phyloP scores from a whole-genome alignment of 2,797 vertebrate species.

The Choloepus didactylus region DNA sequence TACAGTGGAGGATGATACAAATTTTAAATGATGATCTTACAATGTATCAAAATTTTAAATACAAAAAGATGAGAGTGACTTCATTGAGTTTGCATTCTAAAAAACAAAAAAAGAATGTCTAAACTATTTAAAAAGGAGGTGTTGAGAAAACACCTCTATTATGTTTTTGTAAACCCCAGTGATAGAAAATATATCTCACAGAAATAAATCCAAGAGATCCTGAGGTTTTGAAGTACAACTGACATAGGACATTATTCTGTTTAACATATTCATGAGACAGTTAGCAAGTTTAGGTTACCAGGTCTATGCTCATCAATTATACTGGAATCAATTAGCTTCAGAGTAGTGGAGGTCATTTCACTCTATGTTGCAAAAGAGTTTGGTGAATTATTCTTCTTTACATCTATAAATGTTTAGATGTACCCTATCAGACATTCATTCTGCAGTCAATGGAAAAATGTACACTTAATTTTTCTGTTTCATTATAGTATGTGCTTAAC shows the following conservation, averaged over 20 bases:
- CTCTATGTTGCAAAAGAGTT: background rate
- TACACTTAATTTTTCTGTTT: background rate
- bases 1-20: background rate
- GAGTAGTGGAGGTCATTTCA: background rate
- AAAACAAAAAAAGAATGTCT: background rate
- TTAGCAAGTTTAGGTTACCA: background rate
- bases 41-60: background rate
- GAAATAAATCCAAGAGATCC: background rate
- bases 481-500: background rate
- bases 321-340: background rate
- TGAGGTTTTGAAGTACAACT: background rate
- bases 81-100: background rate
- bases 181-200: constrained; percentile 10
- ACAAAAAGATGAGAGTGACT: background rate
- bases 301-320: background rate
- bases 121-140: constrained; percentile 2
- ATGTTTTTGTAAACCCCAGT: background rate
- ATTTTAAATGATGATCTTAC: background rate
- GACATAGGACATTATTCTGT: background rate
- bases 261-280: background rate
- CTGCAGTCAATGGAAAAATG: background rate
- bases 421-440: background rate
- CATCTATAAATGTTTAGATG: background rate
- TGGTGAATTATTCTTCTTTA: background rate
- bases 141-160: background rate